Conservation (phyloP, 1,140 invertebrate genomes). For the Euwallacea similis region DNA sequence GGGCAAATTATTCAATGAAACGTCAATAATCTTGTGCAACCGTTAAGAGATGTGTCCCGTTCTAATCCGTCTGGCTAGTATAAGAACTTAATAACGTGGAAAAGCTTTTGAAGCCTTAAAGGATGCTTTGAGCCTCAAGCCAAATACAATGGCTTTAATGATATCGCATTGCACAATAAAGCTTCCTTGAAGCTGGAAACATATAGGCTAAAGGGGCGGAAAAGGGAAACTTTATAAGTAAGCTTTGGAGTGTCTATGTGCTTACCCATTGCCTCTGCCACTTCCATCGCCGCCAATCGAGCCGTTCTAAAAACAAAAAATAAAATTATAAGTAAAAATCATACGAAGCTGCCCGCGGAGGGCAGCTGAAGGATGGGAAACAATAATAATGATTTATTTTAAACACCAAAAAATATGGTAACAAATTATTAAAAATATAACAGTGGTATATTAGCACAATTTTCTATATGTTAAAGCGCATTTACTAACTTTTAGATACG, state of each 20-base stretch:
- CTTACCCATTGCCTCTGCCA: constrained; percentile 77
- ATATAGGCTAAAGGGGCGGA: too few species aligned
- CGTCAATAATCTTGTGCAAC: too few species aligned
- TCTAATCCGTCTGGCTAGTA: too few species aligned
- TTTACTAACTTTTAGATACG: background rate
- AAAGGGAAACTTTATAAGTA: too few species aligned
- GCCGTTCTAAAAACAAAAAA: constrained; percentile 81
- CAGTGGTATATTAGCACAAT: constrained; percentile 43
- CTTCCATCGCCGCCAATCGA: constrained; percentile 71
- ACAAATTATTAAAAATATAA: constrained; percentile 31
- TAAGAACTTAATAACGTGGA: background rate
- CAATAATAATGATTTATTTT: constrained; percentile 35
- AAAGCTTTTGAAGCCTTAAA: background rate
- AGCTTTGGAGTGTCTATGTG: background rate
- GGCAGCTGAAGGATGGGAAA: constrained; percentile 11
- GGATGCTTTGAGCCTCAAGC: background rate
- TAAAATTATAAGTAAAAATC: constrained; percentile 59
- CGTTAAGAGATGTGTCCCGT: too few species aligned
- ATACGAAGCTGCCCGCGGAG: constrained; percentile 49
- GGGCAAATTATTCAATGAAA: too few species aligned
- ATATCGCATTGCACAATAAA: too few species aligned
- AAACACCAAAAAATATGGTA: constrained; percentile 25
- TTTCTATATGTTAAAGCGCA: constrained; percentile 25
- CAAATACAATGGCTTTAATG: too few species aligned
- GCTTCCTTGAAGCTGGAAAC: too few species aligned